Base-by-base conservation (phyloP, 2,113 vertebrate genomes). In the Haemorhous mexicanus region DNA sequence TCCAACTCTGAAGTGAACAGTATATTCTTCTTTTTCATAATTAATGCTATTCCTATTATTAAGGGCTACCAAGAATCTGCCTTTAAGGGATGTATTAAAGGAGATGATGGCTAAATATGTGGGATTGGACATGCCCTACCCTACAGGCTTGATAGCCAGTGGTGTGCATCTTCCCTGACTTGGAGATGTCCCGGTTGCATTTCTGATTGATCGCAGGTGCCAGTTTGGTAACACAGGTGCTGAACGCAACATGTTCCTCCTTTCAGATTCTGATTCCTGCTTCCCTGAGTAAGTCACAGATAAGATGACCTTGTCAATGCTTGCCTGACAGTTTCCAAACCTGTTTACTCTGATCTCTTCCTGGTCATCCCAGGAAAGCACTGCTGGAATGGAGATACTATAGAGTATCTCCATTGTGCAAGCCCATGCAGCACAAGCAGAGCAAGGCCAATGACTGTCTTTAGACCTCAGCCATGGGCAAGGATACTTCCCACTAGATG, bases 181-280 rank as follows among this genome's bases (percentile, higher is more conserved):
- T 74, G 46, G 55, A 74, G 63, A 50, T 5, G 35, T 53, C 12
- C 28, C 0, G 1, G 18, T 16, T 6, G 1, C 2, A 1, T 23
- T 53, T 68, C 73, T 80, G 53, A 46, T 74, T 52, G 59, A 62
- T 43, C 27, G 19, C 64, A 70, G 39, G 55, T 46, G 64, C 55
- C 55, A 52, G 22, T 77, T 53, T 24, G 33, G 69, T 30, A 59
- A 79, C 66, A 68, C 22, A 26, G 26, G 41, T 78, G 52, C 43
- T 47, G 73, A 87, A 52, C 47, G 33, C 26, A 66, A 46, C 9
- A 8, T 4, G 11, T 63, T 78, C 70, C 63, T 80, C 59, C n/a
- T 41, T 59, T 84, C 1, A 4, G 15, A 49, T 64, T 80, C 21
- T 72, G 52, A 81, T 84, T 80, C 44, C 59, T 39, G 21, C 67